phyloP scores from a whole-genome alignment of 2,888 invertebrate species.

The Oeneis ivallda region DNA sequence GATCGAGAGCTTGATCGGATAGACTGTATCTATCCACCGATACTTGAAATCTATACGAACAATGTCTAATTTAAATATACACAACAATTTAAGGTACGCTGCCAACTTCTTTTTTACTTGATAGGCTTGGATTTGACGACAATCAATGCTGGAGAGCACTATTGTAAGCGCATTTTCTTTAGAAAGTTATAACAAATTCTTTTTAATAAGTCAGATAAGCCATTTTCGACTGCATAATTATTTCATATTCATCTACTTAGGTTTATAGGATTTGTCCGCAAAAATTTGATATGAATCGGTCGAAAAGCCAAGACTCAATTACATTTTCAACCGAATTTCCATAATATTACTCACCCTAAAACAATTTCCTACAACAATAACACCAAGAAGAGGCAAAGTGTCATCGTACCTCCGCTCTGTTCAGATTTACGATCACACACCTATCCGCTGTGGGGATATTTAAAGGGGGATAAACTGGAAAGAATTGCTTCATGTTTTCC shows the following conservation, averaged over 20 bases:
- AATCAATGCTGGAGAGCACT: no score
- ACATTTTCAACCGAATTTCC: neutral
- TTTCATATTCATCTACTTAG: no score
- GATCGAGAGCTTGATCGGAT: neutral
- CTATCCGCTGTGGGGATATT: neutral
- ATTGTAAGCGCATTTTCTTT: no score
- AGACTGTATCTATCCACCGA: neutral
- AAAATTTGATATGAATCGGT: neutral
- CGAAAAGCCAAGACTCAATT: neutral
- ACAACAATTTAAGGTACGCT: no score
- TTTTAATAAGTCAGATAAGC: no score
- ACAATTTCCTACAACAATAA: constrained; percentile 31
- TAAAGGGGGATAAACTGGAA: neutral
- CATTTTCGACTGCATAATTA: no score
- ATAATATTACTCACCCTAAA: constrained; percentile 13
- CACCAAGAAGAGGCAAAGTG: constrained; percentile 9
- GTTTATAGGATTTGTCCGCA: no score
- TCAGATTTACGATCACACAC: constrained; percentile 19
- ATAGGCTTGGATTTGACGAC: no score
- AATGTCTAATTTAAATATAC: neutral
- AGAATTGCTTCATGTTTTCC: neutral
- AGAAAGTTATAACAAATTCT: no score
- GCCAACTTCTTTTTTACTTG: no score
- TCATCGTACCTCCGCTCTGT: constrained; percentile 11
- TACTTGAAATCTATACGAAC: neutral